Conservation (phyloP, 2,797 vertebrate species). For the Hafferia zeledoni region DNA sequence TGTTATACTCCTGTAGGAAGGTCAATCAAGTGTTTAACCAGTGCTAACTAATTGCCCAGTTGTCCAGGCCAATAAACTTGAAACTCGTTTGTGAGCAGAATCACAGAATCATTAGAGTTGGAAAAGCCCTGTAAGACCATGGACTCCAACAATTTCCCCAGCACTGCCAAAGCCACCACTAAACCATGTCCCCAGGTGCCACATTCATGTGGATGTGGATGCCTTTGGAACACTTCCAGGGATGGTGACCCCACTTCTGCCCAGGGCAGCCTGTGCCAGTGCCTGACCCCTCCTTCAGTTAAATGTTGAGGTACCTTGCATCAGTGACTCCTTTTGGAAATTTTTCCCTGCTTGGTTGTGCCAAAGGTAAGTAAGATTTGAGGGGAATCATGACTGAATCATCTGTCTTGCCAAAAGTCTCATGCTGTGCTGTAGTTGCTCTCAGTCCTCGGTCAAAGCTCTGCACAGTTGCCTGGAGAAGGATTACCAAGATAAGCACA, state of each 20-base stretch:
- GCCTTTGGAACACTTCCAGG: neutral
- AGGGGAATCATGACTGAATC: neutral
- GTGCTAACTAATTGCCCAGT: neutral
- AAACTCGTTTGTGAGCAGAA: neutral
- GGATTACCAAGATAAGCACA: neutral
- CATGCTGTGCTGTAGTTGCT: neutral
- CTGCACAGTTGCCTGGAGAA: neutral
- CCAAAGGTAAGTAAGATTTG: neutral
- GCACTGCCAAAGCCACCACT: neutral
- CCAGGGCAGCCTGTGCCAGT: neutral
- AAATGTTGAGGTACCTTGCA: neutral
- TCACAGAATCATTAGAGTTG: neutral
- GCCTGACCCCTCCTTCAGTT: neutral
- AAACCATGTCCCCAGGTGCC: neutral
- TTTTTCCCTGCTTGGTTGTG: neutral
- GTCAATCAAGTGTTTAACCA: neutral
- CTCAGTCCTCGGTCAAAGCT: neutral
- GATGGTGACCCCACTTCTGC: neutral
- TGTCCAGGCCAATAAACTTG: neutral
- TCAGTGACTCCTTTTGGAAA: neutral
- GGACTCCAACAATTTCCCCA: neutral
- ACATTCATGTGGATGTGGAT: neutral
- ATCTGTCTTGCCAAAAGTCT: neutral
- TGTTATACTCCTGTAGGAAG: neutral
- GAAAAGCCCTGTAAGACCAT: neutral